A percentile compares a stretch with the other conserved stretches of the same genome.
Conservation (phyloP, 2,113 vertebrate species). For the Oreochromis niloticus region DNA sequence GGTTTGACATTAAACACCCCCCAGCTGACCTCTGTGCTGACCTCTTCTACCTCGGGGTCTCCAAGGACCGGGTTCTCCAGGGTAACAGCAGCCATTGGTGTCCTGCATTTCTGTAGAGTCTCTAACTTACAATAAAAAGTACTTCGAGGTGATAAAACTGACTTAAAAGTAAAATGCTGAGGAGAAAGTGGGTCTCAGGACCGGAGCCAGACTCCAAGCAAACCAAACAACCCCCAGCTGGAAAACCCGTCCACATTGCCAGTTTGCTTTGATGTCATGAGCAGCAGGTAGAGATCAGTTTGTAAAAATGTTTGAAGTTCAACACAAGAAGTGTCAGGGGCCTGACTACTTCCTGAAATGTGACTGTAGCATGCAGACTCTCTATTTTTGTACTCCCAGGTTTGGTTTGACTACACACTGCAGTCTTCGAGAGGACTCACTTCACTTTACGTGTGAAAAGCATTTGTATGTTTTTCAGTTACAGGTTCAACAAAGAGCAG, state of each 20-base stretch:
- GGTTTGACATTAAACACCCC: neutral
- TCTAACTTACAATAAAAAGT: neutral
- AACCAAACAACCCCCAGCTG: neutral
- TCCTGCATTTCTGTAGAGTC: neutral
- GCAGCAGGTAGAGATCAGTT: neutral
- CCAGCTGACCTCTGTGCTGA: neutral
- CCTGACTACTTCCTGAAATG: neutral
- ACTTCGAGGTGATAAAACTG: neutral
- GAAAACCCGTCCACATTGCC: neutral
- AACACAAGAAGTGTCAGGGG: neutral
- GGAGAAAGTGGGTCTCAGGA: neutral
- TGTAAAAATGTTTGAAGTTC: neutral
- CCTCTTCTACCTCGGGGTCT: neutral
- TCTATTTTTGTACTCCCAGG: neutral
- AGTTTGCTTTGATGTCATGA: neutral
- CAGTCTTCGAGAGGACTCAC: neutral
- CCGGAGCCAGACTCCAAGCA: neutral
- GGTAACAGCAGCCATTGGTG: neutral
- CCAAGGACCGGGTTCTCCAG: neutral
- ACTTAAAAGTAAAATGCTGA: neutral
- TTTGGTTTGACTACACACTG: neutral
- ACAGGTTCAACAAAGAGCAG: neutral
- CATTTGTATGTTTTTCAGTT: neutral
- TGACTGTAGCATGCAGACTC: fast-evolving
- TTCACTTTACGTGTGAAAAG: neutral